Evolutionary conservation across 1,140 invertebrate genomes (phyloP).

Genomic region (Uloborus diversus): DNA sequence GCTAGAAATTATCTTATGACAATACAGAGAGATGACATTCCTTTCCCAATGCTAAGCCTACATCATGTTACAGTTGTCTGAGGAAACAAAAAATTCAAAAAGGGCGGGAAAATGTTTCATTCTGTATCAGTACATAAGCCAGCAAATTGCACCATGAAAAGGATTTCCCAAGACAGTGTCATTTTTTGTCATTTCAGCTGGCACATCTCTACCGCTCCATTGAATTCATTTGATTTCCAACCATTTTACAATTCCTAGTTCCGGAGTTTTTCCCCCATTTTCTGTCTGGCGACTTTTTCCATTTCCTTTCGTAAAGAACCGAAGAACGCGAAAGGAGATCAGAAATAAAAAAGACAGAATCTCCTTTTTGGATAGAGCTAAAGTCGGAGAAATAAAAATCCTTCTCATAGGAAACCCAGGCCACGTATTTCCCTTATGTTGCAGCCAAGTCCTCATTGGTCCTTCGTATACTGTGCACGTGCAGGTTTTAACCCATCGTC

Average conservation of each 20-base stretch:
- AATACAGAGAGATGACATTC: too few relatives aligned
- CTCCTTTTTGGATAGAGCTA: not conserved
- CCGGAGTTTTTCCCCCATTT: not conserved
- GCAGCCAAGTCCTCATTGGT: not conserved
- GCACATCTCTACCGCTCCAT: not conserved
- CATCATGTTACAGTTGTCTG: too few relatives aligned
- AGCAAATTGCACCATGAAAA: too few relatives aligned
- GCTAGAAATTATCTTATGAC: too few relatives aligned
- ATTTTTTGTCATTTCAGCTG: too few relatives aligned
- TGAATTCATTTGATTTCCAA: not conserved
- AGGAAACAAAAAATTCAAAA: too few relatives aligned
- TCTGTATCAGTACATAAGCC: too few relatives aligned
- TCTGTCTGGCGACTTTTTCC: not conserved
- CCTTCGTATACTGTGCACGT: constrained; percentile 11
- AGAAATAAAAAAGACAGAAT: not conserved
- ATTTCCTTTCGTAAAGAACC: not conserved
- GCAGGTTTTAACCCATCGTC: constrained; percentile 34
- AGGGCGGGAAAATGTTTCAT: too few relatives aligned
- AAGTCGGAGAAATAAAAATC: constrained; percentile 1
- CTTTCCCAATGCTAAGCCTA: too few relatives aligned
- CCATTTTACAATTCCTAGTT: constrained; percentile 26
- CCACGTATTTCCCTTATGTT: constrained; percentile 1
- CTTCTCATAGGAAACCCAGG: not conserved
- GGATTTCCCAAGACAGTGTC: too few relatives aligned
- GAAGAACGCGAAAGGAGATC: not conserved